These are phyloP conservation scores for Cephalotes varians DNA, from an alignment of 2,888 invertebrate genomes.

Conservation along the genomic window DNA sequence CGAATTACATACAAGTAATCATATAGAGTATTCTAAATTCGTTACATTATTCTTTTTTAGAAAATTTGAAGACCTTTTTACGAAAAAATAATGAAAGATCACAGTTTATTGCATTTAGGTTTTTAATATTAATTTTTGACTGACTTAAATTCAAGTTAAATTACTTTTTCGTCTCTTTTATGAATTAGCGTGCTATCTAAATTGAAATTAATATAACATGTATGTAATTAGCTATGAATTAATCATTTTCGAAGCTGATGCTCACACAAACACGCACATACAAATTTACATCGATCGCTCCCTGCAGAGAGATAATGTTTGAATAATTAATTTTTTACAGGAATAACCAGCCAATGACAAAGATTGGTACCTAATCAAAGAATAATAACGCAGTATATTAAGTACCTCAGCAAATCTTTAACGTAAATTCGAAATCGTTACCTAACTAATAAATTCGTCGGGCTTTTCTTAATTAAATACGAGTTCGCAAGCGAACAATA, in stretches of 20 bases:
- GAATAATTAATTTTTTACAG: neutral
- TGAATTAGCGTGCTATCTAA: neutral
- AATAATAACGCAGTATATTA: conserved; percentile 17
- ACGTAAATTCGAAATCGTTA: conserved; percentile 26
- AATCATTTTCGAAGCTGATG: neutral
- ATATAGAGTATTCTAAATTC: neutral
- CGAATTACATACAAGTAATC: neutral
- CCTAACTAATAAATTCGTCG: conserved; percentile 24
- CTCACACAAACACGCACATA: neutral
- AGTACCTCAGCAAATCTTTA: conserved; percentile 22
- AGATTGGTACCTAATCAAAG: neutral
- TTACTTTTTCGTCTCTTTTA: neutral
- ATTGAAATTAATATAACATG: neutral
- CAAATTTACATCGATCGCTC: conserved; percentile 2
- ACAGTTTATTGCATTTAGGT: neutral
- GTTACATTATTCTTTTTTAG: neutral
- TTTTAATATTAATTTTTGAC: conserved; percentile 1
- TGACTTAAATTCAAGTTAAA: neutral
- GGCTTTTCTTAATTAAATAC: conserved; percentile 48
- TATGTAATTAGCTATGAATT: neutral
- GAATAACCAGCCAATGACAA: neutral
- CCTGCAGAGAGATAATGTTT: neutral
- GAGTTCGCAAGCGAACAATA: conserved; percentile 28
- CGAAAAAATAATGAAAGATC: neutral
- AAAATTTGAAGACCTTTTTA: neutral